Conservation (phyloP, 1,140 invertebrate species). For the Drosophila nebulosa region DNA sequence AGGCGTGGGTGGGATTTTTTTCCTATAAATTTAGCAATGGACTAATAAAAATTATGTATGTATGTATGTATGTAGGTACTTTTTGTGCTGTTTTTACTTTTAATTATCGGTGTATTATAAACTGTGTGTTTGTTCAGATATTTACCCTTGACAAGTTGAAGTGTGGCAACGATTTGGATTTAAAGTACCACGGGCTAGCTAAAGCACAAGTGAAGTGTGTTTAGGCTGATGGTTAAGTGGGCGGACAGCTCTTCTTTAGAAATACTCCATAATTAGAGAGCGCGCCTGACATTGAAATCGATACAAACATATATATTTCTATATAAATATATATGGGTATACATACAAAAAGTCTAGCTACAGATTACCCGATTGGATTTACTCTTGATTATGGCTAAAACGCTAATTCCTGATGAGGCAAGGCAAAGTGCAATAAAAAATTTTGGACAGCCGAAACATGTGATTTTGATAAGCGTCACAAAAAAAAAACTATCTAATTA, state of each 20-base stretch:
- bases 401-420: background rate
- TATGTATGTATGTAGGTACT: background rate
- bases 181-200: slow-evolving; percentile 1
- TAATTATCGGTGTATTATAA: slow-evolving; percentile 23
- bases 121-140: slow-evolving; percentile 5
- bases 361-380: background rate
- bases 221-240: background rate
- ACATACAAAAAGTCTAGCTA: no score
- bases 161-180: slow-evolving; percentile 7
- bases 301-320: background rate
- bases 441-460: background rate
- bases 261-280: background rate
- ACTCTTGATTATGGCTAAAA: background rate
- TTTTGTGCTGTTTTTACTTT: slow-evolving; percentile 5
- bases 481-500: background rate
- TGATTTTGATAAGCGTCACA: background rate
- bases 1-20: background rate
- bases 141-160: slow-evolving; percentile 23
- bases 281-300: background rate
- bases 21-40: background rate
- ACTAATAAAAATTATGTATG: slow-evolving; percentile 1
- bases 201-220: background rate
- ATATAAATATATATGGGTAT: background rate
- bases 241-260: background rate
- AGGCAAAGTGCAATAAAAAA: background rate